Percentiles rank a stretch among this genome's conserved stretches.
Evolutionary conservation across 2,888 invertebrate genomes (phyloP).

Genomic region (Tupiocoris notatus): DNA sequence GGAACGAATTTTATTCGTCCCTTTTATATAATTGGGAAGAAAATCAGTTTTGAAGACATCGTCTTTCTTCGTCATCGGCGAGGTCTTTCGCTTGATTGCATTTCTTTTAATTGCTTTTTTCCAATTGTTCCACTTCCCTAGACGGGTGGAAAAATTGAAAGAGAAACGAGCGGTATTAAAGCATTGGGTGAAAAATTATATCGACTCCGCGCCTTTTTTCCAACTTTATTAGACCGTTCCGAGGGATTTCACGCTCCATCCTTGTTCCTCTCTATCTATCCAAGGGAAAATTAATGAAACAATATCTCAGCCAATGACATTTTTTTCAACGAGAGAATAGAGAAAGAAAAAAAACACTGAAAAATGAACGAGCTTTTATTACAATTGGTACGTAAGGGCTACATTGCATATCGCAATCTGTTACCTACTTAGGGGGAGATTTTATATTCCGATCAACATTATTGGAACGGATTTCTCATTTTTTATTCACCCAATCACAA

Average conservation of each 20-base stretch:
- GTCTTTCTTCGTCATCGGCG: neutral
- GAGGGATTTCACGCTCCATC: no score
- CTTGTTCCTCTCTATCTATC: neutral
- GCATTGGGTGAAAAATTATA: conserved; percentile 33
- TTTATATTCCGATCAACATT: conserved; percentile 31
- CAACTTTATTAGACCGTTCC: conserved; percentile 18
- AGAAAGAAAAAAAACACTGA: neutral
- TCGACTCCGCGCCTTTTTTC: conserved; percentile 19
- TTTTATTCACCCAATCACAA: no score
- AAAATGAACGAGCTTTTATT: conserved; percentile 13
- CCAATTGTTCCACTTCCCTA: neutral
- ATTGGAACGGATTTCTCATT: conserved; percentile 5
- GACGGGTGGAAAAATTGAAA: neutral
- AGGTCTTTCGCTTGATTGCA: neutral
- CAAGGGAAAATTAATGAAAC: conserved; percentile 25
- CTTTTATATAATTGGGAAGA: neutral
- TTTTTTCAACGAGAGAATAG: neutral
- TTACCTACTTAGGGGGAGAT: conserved; percentile 6
- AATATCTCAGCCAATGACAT: conserved; percentile 26
- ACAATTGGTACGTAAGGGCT: conserved; percentile 20
- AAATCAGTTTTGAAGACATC: neutral
- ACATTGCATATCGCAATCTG: conserved; percentile 16
- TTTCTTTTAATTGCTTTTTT: neutral
- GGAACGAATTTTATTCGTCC: neutral
- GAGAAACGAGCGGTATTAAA: conserved; percentile 14